These are phyloP conservation scores for Notothenia coriiceps DNA, from an alignment of 2,113 vertebrate genomes.

Conservation along the genomic window DNA sequence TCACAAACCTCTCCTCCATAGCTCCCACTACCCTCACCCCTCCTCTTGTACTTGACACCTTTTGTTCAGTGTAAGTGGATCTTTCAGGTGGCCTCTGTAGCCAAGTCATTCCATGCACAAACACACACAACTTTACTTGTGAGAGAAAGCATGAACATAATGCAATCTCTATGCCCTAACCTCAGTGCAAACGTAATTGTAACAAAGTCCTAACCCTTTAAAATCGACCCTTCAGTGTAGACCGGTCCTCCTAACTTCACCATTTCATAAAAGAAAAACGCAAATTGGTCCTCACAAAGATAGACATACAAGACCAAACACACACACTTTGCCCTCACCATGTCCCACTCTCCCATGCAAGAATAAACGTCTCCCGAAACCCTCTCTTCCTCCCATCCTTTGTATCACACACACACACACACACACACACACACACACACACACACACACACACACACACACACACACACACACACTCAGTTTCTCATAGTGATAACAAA, in stretches of 20 bases:
- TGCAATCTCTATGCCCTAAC: background rate
- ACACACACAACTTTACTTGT: slow-evolving; percentile 29
- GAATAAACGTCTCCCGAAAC: slow-evolving; percentile 12
- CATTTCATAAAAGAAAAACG: background rate
- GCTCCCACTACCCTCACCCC: slow-evolving; percentile 50
- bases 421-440: slow-evolving; percentile 2
- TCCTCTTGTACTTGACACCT: slow-evolving; percentile 57
- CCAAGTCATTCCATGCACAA: slow-evolving; percentile 50
- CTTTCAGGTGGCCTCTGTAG: slow-evolving; percentile 74
- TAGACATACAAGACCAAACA: background rate
- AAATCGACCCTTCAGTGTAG: background rate
- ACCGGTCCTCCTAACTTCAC: background rate
- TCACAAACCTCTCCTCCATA: slow-evolving; percentile 31
- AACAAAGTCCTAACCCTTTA: background rate
- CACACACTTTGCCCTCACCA: background rate
- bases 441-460: background rate
- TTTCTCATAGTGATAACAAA: slow-evolving; percentile 33
- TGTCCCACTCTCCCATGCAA: slow-evolving; percentile 6
- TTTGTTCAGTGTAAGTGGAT: slow-evolving; percentile 88
- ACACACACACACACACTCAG: slow-evolving; percentile 12
- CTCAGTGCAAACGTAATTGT: background rate
- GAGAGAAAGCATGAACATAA: slow-evolving; percentile 4
- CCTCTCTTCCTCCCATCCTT: slow-evolving; percentile 6
- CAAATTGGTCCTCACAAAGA: background rate
- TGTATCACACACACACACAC: slow-evolving; percentile 23